Evolutionary conservation across 1,140 invertebrate species (phyloP).

Genomic region (Heliconius congener): DNA sequence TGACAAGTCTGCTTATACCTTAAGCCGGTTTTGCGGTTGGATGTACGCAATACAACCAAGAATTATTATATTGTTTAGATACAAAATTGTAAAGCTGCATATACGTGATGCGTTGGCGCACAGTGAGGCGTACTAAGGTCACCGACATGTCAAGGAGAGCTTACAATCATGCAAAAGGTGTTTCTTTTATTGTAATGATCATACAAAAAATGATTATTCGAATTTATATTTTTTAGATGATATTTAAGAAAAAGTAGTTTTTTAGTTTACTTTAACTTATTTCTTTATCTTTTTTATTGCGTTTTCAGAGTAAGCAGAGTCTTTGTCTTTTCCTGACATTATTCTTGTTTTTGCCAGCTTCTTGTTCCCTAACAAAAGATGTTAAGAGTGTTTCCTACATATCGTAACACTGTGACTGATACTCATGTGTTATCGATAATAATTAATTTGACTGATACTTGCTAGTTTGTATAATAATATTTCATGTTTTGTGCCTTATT

Average conservation of each 20-base stretch:
- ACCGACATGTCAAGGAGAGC: conserved; percentile 53
- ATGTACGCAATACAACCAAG: conserved; percentile 13
- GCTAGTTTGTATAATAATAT: neutral
- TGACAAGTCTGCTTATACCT: neutral
- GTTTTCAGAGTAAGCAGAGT: neutral
- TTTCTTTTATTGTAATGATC: neutral
- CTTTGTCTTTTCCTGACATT: neutral
- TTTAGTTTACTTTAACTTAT: neutral
- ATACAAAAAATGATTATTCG: neutral
- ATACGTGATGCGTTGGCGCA: conserved; percentile 47
- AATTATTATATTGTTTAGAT: conserved; percentile 31
- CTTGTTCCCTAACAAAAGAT: neutral
- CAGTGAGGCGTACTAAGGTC: conserved; percentile 47
- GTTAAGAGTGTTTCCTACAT: neutral
- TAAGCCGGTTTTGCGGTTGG: neutral
- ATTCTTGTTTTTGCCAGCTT: neutral
- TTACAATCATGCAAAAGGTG: conserved; percentile 33
- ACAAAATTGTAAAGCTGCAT: conserved; percentile 37
- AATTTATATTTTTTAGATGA: neutral
- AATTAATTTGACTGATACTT: conserved; percentile 21
- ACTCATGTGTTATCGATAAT: conserved; percentile 9
- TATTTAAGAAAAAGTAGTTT: neutral
- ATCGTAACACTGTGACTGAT: neutral
- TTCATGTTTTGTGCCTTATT: neutral
- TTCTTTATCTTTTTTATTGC: neutral